phyloP scores from a whole-genome alignment of 2,888 invertebrate species.

The Pterostichus niger region DNA sequence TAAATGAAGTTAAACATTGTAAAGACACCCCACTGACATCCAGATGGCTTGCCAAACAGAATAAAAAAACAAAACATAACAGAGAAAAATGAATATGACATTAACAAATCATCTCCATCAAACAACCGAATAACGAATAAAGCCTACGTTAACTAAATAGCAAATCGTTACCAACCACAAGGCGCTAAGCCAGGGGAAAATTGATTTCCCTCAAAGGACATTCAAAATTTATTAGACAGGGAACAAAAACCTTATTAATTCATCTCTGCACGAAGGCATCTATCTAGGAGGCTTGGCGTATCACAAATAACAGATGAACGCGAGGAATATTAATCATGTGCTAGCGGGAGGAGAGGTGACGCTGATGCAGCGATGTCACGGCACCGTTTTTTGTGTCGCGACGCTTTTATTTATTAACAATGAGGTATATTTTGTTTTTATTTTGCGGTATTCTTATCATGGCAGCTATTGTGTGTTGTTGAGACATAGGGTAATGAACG shows the following conservation, averaged over 20 bases:
- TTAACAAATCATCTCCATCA: constrained; percentile 21
- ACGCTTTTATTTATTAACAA: constrained; percentile 44
- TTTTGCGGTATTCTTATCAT: constrained; percentile 26
- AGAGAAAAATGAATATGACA: constrained; percentile 31
- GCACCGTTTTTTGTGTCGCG: constrained; percentile 17
- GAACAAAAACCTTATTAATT: constrained; percentile 48
- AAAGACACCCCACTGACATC: constrained; percentile 4
- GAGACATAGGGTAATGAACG: constrained; percentile 17
- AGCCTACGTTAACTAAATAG: constrained; percentile 30
- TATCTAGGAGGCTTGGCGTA: constrained; percentile 8
- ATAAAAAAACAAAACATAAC: constrained; percentile 22
- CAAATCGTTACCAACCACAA: constrained; percentile 6
- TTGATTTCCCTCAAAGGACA: constrained; percentile 34
- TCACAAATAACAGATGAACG: constrained; percentile 36
- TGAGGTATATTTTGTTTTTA: constrained; percentile 19
- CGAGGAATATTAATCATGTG: constrained; percentile 28
- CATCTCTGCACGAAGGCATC: constrained; percentile 35
- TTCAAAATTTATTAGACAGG: constrained; percentile 29
- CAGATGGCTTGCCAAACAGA: neutral
- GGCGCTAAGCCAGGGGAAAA: neutral
- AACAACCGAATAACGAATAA: constrained; percentile 6
- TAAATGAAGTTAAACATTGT: too few species aligned
- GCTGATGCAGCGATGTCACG: constrained; percentile 9
- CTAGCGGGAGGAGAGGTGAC: neutral
- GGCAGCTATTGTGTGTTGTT: constrained; percentile 10